Evolutionary conservation across 2,113 vertebrate genomes (phyloP), one percentile per base, ranked within the genome.

Genomic region (Circaetus gallicus): DNA sequence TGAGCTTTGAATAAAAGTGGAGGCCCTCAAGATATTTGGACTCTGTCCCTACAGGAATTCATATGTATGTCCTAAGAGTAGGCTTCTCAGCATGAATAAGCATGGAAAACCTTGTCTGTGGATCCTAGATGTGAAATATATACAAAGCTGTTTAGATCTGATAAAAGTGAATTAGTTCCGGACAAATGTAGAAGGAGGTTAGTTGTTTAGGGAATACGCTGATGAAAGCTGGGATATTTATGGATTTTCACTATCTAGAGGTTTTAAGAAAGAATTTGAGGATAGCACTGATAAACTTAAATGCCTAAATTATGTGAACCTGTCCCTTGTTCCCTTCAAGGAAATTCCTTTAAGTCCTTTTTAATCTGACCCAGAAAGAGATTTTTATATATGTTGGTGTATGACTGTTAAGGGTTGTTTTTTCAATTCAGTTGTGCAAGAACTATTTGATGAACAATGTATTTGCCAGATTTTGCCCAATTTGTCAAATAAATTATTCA

Each of bases 401-500:
- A 82, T 50, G 74, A 45, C 50, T 43, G 24, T 82, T 94, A 81
- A 71, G 24, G 7, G 4, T 43, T 65, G 24, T 5, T 82, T 91
- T 87, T 73, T 82, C 62, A 80, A 63, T 94, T 90, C 89, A 63
- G 42, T 91, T 93, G 50, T 74, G 47, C 50, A 96, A 94, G 78
- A 42, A 77, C n/a, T 94, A 52, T 80, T 95, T 82, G 84, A 91
- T 95, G 89, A 96, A 91, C 86, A 90, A 55, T 26, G 13, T 86
- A 78, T 93, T 96, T 87, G 52, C 86, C 81, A 96, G 74, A 91
- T 94, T 95, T 97, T 95, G 55, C 94, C 71, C 78, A 94, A 91
- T 93, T 96, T 97, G 93, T 95, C 84, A 96, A 95, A 96, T 97
- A 95, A 97, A 97, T 97, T 97, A 97, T 96, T 97, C 84, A 97